Evolutionary conservation across 2,888 invertebrate species (phyloP), one percentile per base, ranked within the genome.

Genomic region (Salticus scenicus): DNA sequence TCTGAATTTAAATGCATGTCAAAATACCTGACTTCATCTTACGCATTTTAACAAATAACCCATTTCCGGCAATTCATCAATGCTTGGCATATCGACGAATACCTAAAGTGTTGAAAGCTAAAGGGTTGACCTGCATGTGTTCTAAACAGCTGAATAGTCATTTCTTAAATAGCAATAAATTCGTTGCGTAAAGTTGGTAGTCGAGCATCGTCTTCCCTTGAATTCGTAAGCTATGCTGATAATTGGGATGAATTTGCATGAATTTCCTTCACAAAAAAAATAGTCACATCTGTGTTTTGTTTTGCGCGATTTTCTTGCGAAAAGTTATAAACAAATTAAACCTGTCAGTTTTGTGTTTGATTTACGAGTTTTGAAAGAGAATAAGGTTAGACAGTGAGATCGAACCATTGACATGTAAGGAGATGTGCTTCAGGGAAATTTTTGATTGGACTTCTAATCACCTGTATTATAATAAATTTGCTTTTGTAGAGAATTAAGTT

Each of bases 51-150:
- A 57, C 57, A 57, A 57, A 20, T 57, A 57, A 57, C 57, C 57
- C 24, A 57, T 57, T 57, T 57, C 57, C 20, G 57, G 57, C 57
- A 20, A 57, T 57, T 24, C 20, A 57, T 57, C 57, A 57, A 57
- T 57, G 24, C 17, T 5, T 47, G 12, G 12, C 7, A 47, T 47
- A 47, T 57, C 12, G 20, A 24, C n/a, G n/a, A n/a, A n/a, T n/a
- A n/a, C n/a, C n/a, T n/a, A 57, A 57, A 24, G 24, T 57, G 57
- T 24, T 57, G 57, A 57, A 57, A 57, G 57, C 57, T 57, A 5
- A 1, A 57, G 57, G 47, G 20, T 47, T 17, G 17, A 47, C 42
- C 17, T 10, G 42, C 17, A 1, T 17, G 17, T 47, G n/a, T n/a
- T n/a, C 17, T 47, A 14, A 47, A 17, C 42, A 47, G 37, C 17